These are phyloP conservation scores for Microcebus jonahi DNA, from an alignment of 2,113 vertebrate species.

Conservation along the genomic window DNA sequence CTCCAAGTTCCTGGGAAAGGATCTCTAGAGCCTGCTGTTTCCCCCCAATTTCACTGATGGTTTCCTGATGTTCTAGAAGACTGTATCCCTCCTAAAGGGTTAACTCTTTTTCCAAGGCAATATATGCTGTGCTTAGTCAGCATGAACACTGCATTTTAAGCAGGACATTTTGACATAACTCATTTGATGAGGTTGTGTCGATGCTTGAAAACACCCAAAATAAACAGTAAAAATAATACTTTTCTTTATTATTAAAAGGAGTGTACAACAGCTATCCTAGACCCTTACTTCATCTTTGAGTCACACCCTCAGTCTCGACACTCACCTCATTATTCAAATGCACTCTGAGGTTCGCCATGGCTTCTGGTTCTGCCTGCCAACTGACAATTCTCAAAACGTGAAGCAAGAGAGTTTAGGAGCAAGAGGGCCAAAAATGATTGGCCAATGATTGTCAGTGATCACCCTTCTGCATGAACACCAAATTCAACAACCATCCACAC, in stretches of 20 bases:
- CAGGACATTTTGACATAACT: neutral
- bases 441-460: too few species aligned
- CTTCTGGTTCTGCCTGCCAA: neutral
- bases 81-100: neutral
- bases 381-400: neutral
- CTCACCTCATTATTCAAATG: neutral
- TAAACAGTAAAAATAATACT: neutral
- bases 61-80: neutral
- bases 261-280: neutral
- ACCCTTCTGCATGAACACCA: too few species aligned
- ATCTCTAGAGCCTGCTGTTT: neutral
- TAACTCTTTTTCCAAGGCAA: neutral
- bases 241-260: neutral
- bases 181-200: neutral
- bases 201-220: neutral
- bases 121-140: neutral
- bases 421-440: too few species aligned
- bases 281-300: neutral
- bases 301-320: neutral
- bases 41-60: neutral
- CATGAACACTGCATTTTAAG: neutral
- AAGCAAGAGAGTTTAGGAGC: neutral
- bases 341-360: neutral
- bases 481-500: too few species aligned
- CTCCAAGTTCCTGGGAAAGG: neutral